A percentile compares a stretch with the other conserved stretches of the same genome.
These are phyloP conservation scores for Glaucomys volans DNA, from an alignment of 2,113 vertebrate genomes.

Conservation along the genomic window DNA sequence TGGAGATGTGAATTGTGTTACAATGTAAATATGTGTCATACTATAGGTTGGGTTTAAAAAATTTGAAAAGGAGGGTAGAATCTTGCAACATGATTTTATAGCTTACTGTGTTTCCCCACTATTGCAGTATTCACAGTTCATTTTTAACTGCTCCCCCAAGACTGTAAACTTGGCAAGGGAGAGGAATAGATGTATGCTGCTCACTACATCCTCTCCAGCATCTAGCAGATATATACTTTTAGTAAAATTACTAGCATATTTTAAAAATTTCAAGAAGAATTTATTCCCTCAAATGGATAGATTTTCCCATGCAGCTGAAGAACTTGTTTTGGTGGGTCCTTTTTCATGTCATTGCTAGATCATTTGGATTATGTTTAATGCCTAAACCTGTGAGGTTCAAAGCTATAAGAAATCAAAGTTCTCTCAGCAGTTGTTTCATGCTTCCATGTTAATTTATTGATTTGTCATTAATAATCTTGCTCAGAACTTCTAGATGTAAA, in stretches of 20 bases:
- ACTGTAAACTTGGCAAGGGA: neutral
- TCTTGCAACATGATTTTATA: neutral
- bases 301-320: neutral
- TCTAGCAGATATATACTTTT: neutral
- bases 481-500: neutral
- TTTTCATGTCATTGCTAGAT: neutral
- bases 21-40: neutral
- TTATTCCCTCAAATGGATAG: neutral
- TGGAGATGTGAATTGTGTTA: neutral
- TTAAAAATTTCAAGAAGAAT: neutral
- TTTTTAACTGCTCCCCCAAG: neutral
- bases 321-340: neutral
- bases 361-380: neutral
- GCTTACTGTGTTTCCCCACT: neutral
- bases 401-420: neutral
- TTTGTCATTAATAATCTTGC: conserved; percentile 9
- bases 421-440: conserved; percentile 14
- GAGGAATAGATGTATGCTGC: neutral
- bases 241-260: neutral
- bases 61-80: neutral
- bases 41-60: neutral
- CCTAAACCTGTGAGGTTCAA: neutral
- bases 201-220: neutral
- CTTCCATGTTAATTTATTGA: neutral
- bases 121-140: neutral